Evolutionary conservation across 2,797 vertebrate species (phyloP).

Genomic region (Coccyzus lansbergi): DNA sequence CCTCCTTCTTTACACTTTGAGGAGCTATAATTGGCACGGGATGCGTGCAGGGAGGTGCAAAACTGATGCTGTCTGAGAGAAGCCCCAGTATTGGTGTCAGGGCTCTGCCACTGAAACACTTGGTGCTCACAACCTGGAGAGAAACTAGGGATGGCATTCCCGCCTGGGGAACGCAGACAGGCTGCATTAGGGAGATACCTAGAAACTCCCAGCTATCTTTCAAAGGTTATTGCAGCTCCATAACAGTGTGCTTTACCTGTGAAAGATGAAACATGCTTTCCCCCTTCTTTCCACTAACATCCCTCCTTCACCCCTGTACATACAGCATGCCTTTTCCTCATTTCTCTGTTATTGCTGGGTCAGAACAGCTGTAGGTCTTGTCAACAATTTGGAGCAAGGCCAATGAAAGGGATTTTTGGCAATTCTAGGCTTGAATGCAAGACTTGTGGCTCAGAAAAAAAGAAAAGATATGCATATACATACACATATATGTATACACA

Average conservation of each 20-base stretch:
- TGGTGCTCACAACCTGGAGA: rapidly evolving
- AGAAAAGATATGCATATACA: not conserved
- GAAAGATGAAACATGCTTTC: not conserved
- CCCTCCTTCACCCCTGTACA: not conserved
- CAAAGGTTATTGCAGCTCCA: not conserved
- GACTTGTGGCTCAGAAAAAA: not conserved
- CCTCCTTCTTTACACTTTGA: not conserved
- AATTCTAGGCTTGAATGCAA: constrained; percentile 35
- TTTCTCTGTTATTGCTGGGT: not conserved
- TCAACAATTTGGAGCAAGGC: not conserved
- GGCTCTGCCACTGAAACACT: not conserved
- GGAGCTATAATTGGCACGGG: not conserved
- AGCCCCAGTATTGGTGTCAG: rapidly evolving
- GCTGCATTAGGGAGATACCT: not conserved
- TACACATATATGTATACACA: not conserved
- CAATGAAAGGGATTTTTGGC: not conserved
- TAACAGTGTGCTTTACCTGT: not conserved
- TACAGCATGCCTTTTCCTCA: not conserved
- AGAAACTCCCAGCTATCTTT: not conserved
- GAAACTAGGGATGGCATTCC: not conserved
- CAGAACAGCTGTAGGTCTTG: not conserved
- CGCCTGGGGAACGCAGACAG: not conserved
- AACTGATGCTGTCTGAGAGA: not conserved
- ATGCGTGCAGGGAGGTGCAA: not conserved
- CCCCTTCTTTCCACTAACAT: not conserved